Evolutionary conservation across 2,888 invertebrate species (phyloP), one percentile per base, ranked within the genome.

Genomic region (Caenorhabditis auriculariae): DNA sequence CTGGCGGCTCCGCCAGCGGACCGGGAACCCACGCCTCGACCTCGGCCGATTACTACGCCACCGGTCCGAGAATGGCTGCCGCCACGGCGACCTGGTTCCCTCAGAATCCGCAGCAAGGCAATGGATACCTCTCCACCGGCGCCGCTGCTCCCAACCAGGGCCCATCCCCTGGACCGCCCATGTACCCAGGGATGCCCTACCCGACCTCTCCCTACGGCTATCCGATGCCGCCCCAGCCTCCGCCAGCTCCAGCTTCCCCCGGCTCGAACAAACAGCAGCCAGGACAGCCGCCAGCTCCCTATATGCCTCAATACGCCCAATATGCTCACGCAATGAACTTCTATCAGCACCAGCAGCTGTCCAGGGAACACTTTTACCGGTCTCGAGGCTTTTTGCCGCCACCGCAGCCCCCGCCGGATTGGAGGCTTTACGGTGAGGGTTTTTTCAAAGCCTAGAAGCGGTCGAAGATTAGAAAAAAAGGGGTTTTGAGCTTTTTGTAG

Each of bases 81-180:
- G 61, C 60, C 43, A 58, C 58, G 17, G 60, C 65, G 43, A 56
- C 62, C 15, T 59, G 65, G 65, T 65, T 54, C 43, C 65, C 63
- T 15, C 68, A 66, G 44, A 49, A 58, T 17, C 58, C 54, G 21
- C 29, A 37, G 21, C 59, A 63, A 12, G 60, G 47, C 17, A 28
- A 26, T 28, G 56, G 60, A 21, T 54, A 46, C 47, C 51, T 51
- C 28, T 24, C 46, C 17, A n/a, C 43, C 15, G 49, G 46, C 15
- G 41, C 21, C 2, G 37, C 29, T 9, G 49, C 45, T 12, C 43
- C 45, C 6, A 24, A 28, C 28, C n/a, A 9, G 2, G 50, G 41
- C 35, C 45, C 32, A 21, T 17, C 19, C 5, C 23, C 26, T 42
- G 35, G 23, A 5, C 17, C 42, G 3, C 19, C 12, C 12, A 19